These are phyloP conservation scores for Andrena haemorrhoa DNA, from an alignment of 2,888 invertebrate species.

Conservation along the genomic window DNA sequence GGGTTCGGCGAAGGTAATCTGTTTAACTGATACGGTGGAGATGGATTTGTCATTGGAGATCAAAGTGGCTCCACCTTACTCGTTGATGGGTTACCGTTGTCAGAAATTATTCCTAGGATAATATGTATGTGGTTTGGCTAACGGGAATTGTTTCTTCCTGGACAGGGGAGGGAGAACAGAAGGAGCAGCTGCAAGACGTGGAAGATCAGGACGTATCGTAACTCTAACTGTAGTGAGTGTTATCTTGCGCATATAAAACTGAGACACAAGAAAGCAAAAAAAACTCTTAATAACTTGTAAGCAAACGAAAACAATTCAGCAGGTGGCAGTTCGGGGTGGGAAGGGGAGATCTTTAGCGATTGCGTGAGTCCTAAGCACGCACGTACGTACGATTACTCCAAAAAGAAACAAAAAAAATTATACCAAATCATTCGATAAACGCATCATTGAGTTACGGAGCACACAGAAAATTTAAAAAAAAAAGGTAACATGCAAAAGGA, in stretches of 20 bases:
- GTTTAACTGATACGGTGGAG: background rate
- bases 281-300: slow-evolving; percentile 83
- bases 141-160: slow-evolving; percentile 37
- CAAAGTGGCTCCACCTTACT: background rate
- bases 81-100: background rate
- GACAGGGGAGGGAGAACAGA: slow-evolving; percentile 94
- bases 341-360: slow-evolving; percentile 81
- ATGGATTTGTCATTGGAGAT: background rate
- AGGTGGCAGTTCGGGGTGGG: slow-evolving; percentile 80
- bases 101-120: background rate
- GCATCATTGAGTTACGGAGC: slow-evolving; percentile 79
- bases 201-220: slow-evolving; percentile 99
- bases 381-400: slow-evolving; percentile 80
- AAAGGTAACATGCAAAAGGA: slow-evolving; percentile 66
- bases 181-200: slow-evolving; percentile 96
- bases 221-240: slow-evolving; percentile 87
- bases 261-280: slow-evolving; percentile 82
- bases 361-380: slow-evolving; percentile 81
- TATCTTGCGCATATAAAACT: slow-evolving; percentile 83
- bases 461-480: slow-evolving; percentile 72
- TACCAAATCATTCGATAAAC: slow-evolving; percentile 59
- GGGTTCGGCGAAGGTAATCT: background rate
- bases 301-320: slow-evolving; percentile 83
- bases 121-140: background rate
- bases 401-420: slow-evolving; percentile 61